Percentiles rank a stretch among this genome's conserved stretches.
Conservation (phyloP, 2,797 vertebrate species). For the Adrianichthys oophorus region DNA sequence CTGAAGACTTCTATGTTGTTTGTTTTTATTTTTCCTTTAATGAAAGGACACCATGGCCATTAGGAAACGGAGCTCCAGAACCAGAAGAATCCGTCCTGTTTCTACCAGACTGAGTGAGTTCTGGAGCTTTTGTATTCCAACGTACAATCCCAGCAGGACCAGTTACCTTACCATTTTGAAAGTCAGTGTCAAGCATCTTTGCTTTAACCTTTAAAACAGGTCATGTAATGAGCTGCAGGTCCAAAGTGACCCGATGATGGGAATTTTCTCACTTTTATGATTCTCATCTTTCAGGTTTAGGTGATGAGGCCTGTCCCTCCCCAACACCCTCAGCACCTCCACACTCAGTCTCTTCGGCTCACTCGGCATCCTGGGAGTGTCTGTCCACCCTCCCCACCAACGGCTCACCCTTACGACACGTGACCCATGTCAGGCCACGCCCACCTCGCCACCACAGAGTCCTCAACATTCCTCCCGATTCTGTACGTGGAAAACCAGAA, state of each 20-base stretch:
- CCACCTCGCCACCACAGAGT: slow-evolving; percentile 83
- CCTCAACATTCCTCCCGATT: slow-evolving; percentile 70
- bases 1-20: background rate
- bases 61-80: slow-evolving; percentile 86
- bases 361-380: slow-evolving; percentile 87
- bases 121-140: background rate
- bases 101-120: slow-evolving; percentile 90
- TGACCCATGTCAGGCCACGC: slow-evolving; percentile 86
- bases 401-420: slow-evolving; percentile 85
- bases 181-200: background rate
- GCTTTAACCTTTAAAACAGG: background rate
- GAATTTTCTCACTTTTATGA: background rate
- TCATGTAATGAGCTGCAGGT: background rate
- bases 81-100: slow-evolving; percentile 88
- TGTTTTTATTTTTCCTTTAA: slow-evolving; percentile 12
- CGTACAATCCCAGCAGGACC: background rate
- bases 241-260: background rate
- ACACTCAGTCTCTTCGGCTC: slow-evolving; percentile 73
- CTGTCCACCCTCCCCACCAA: slow-evolving; percentile 88
- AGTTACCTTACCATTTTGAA: background rate
- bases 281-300: slow-evolving; percentile 56
- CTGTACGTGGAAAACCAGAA: slow-evolving; percentile 62
- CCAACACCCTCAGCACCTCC: slow-evolving; percentile 75
- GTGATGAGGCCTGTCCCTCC: slow-evolving; percentile 74
- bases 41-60: slow-evolving; percentile 90